Evolutionary conservation across 2,888 invertebrate genomes (phyloP), one percentile per base, ranked within the genome.

Genomic region (Orthonevra nobilis): DNA sequence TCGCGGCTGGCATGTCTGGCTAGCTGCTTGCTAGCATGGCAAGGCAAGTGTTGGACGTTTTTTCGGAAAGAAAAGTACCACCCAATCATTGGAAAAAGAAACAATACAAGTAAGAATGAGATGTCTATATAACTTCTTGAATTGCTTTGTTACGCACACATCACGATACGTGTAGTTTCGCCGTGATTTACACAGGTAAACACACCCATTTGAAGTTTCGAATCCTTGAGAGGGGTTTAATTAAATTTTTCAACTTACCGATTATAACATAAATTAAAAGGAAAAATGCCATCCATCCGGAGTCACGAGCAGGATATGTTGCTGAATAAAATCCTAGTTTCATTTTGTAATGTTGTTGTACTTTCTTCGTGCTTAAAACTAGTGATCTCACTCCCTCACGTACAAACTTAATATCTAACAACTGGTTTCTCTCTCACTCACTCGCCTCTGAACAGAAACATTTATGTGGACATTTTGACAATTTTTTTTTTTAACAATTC

Each of bases 251-350:
- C 6, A 44, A 48, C 86, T 86, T 82, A 86, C 86, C 87, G 84
- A 84, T 85, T 82, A 86, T 83, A 84, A 86, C 83, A 82, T 83
- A 85, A 82, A 86, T 83, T 82, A 86, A 82, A 75, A 86, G 72
- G 66, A 85, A 82, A 81, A 86, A 82, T 83, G 85, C 84, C 83
- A 87, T 84, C 85, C 86, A 86, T 64, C 81, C 81, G 23, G 73
- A 63, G 34, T 79, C 61, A 19, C 79, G 79, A 36, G 52, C 66
- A 68, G 73, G 68, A 73, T 68, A 56, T 42, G 40, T 48, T 50
- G 79, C 50, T 36, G 68, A 42, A 23, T 68, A 54, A 50, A 79
- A 73, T 68, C 73, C 66, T 23, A 68, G 48, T 44, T 73, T 79
- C 79, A 79, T 79, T 7, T 44, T 77, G 66, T 54, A 32, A 40